Evolutionary conservation across 1,140 invertebrate species (phyloP).

Genomic region (Drosophila yakuba): DNA sequence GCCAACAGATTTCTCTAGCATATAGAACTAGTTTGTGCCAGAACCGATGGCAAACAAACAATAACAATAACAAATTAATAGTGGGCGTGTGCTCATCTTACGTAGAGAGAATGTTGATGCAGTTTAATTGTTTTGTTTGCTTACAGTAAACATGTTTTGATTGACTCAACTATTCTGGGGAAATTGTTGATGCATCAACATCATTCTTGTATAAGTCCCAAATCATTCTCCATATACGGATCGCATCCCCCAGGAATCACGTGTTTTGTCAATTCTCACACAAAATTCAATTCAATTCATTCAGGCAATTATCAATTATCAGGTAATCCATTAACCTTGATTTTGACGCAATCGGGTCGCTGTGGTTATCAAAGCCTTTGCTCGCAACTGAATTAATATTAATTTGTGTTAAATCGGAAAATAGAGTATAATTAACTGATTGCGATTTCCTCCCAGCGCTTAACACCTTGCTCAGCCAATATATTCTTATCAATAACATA

Average conservation of each 20-base stretch:
- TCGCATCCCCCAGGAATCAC: conserved; percentile 29
- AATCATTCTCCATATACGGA: conserved; percentile 16
- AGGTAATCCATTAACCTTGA: conserved; percentile 51
- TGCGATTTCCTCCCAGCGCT: conserved; percentile 29
- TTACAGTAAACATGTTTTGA: conserved; percentile 59
- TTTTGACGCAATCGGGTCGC: conserved; percentile 11
- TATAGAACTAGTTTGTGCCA: conserved; percentile 65
- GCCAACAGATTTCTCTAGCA: conserved; percentile 65
- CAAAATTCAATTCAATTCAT: background rate
- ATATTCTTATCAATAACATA: conserved; percentile 4
- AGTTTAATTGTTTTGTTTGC: conserved; percentile 75
- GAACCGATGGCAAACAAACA: conserved; percentile 22
- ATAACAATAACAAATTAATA: conserved; percentile 48
- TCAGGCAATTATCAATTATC: conserved; percentile 26
- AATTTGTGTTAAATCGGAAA: conserved; percentile 40
- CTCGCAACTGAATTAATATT: conserved; percentile 41
- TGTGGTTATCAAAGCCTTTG: conserved; percentile 29
- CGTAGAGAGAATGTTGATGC: conserved; percentile 39
- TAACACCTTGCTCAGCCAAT: background rate
- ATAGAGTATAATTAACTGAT: conserved; percentile 2
- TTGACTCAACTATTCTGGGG: conserved; percentile 30
- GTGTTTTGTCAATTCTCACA: conserved; percentile 16
- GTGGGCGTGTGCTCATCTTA: conserved; percentile 69
- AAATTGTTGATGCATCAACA: conserved; percentile 14
- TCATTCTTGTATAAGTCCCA: background rate